Evolutionary conservation across 2,888 invertebrate species (phyloP), one percentile per base, ranked within the genome.

Genomic region (Xylophagus ater): DNA sequence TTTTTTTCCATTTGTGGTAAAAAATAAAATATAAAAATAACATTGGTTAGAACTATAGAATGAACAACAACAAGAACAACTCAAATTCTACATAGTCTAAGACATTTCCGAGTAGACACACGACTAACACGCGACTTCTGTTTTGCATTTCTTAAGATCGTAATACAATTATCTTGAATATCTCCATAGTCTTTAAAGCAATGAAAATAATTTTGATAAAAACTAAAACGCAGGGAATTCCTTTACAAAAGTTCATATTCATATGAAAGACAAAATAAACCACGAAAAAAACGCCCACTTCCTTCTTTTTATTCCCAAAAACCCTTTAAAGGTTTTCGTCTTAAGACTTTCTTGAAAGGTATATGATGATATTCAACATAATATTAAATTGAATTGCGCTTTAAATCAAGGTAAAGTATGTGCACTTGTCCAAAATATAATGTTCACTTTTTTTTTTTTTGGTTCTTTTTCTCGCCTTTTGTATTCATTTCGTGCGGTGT

Each of bases 211-310:
- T 5, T 30, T 30, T n/a, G n/a, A n/a, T n/a, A n/a, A n/a, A n/a
- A n/a, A n/a, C n/a, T n/a, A n/a, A n/a, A n/a, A n/a, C n/a, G n/a
- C n/a, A n/a, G n/a, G n/a, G n/a, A n/a, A n/a, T n/a, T n/a, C n/a
- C n/a, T n/a, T n/a, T n/a, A n/a, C n/a, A n/a, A n/a, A n/a, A n/a
- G 14, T n/a, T 5, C 12, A 26, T 26, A 4, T 12, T 17, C 17
- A 29, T n/a, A 29, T 9, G 29, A 34, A 34, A 38, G 38, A 34
- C 38, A 42, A 42, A 38, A 26, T 17, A 29, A 30, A 31, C 35
- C 38, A 34, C 34, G 30, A 39, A 42, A 41, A 42, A 42, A 39
- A 24, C 42, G 38, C 42, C 42, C 38, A 42, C 42, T 42, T 42
- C 42, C 42, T 38, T 38, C 19, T 26, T 28, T 6, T n/a, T n/a